Percentiles rank a stretch among this genome's conserved stretches.
Conservation (phyloP, 1,140 invertebrate species). For the Bombus consobrinus region DNA sequence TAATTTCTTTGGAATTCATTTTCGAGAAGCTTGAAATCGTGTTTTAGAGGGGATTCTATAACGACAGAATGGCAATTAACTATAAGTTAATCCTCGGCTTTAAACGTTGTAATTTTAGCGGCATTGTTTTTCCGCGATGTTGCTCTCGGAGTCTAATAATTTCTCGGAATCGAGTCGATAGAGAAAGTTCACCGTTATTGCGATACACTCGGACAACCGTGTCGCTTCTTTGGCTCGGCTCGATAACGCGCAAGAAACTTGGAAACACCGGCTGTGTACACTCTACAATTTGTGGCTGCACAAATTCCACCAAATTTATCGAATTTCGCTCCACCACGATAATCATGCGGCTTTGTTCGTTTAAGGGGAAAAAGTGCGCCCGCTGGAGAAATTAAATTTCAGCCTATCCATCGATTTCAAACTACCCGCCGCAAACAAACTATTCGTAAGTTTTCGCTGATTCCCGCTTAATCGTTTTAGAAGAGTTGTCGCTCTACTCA, state of each 20-base stretch:
- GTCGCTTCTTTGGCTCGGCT: constrained; percentile 13
- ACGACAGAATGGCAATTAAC: too few relatives aligned
- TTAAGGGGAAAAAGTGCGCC: too few relatives aligned
- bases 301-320: constrained; percentile 36
- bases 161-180: not conserved
- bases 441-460: not conserved
- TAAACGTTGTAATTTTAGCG: not conserved
- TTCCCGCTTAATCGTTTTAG: not conserved
- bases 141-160: not conserved
- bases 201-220: not conserved
- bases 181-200: not conserved
- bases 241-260: constrained; percentile 33
- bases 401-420: too few relatives aligned
- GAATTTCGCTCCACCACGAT: constrained; percentile 9
- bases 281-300: not conserved
- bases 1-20: not conserved
- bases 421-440: not conserved
- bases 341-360: constrained; percentile 9
- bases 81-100: not conserved
- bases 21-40: not conserved
- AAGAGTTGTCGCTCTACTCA: not conserved
- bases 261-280: not conserved
- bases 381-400: constrained; percentile 29
- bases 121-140: not conserved
- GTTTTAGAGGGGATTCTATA: not conserved